Evolutionary conservation across 1,140 invertebrate species (phyloP).

Genomic region (Drosophila virilis): DNA sequence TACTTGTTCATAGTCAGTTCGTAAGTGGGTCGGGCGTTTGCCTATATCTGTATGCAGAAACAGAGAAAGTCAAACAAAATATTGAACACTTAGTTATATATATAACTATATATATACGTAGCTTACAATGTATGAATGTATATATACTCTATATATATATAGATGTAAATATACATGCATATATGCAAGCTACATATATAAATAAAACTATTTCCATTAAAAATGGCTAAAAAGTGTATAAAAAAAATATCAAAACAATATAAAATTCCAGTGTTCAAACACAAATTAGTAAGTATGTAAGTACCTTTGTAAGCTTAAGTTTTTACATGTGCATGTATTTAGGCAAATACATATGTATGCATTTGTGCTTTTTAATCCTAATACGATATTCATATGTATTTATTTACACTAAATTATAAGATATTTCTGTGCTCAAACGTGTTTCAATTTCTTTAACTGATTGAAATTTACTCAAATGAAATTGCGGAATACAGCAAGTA

Average conservation of each 20-base stretch:
- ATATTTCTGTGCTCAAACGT: slow-evolving; percentile 79
- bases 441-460: slow-evolving; percentile 81
- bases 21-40: slow-evolving; percentile 37
- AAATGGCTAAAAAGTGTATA: too few species aligned
- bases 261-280: slow-evolving; percentile 7
- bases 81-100: slow-evolving; percentile 11
- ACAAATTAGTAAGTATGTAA: not conserved
- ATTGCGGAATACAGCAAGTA: slow-evolving; percentile 68
- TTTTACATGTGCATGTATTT: too few species aligned
- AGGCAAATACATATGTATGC: not conserved
- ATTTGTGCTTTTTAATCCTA: slow-evolving; percentile 30
- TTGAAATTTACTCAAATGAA: slow-evolving; percentile 54
- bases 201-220: too few species aligned
- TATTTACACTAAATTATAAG: slow-evolving; percentile 26
- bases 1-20: slow-evolving; percentile 2
- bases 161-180: not conserved
- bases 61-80: slow-evolving; percentile 8
- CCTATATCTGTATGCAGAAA: slow-evolving; percentile 1
- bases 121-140: too few species aligned
- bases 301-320: slow-evolving; percentile 25
- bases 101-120: not conserved
- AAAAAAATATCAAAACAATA: not conserved
- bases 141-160: not conserved
- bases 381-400: slow-evolving; percentile 78
- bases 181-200: not conserved